Conservation (phyloP, 2,113 vertebrate genomes). For the Henicopernis longicauda region DNA sequence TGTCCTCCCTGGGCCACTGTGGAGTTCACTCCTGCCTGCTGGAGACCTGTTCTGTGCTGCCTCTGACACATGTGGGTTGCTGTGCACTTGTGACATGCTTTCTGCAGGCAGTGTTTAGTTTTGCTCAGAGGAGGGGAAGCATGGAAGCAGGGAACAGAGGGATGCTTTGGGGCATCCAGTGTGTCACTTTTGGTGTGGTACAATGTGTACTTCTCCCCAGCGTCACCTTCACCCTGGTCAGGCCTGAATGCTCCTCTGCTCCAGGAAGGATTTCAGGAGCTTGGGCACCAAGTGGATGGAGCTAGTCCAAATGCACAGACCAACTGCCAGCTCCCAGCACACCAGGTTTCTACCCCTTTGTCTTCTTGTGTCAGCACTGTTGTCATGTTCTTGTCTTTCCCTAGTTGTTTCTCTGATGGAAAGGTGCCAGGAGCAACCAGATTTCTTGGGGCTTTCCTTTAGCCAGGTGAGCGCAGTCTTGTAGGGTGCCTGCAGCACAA, state of each 20-base stretch:
- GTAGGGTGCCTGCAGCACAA: not conserved
- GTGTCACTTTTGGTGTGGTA: not conserved
- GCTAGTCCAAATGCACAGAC: not conserved
- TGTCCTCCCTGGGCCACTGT: not conserved
- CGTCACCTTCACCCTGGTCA: not conserved
- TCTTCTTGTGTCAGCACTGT: not conserved
- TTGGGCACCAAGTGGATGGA: not conserved
- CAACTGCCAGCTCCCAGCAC: not conserved
- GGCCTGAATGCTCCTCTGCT: not conserved
- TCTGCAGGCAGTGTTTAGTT: not conserved
- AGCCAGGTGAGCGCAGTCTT: not conserved
- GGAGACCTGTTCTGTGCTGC: not conserved
- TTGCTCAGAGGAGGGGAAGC: not conserved
- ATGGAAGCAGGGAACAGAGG: not conserved
- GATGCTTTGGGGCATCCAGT: not conserved
- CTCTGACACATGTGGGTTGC: fast-evolving
- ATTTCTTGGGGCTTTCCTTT: not conserved
- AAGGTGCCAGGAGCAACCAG: not conserved
- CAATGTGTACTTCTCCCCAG: not conserved
- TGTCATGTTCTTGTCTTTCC: fast-evolving
- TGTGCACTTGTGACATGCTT: not conserved
- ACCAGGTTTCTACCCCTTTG: not conserved
- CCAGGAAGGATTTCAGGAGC: not conserved
- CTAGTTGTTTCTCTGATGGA: not conserved
- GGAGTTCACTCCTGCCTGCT: not conserved